Conservation (phyloP, 2,888 invertebrate species). For the Crepidodera aurea region DNA sequence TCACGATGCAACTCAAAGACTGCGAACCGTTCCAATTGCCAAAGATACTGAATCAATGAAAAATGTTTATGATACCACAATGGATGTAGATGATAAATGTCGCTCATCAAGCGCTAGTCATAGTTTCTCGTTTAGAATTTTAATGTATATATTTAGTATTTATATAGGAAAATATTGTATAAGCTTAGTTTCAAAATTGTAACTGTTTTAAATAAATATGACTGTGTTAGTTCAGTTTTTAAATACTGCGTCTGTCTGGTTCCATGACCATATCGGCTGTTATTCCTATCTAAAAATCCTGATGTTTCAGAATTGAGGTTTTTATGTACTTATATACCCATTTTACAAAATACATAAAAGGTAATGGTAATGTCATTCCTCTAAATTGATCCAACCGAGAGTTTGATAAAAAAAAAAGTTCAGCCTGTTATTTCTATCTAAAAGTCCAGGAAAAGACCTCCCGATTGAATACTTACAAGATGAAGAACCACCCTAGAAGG, state of each 20-base stretch:
- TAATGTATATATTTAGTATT: background rate
- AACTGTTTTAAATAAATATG: background rate
- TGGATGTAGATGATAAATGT: constrained; percentile 44
- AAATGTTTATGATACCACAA: constrained; percentile 46
- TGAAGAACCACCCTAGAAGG: constrained; percentile 38
- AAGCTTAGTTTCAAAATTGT: background rate
- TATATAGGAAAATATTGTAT: background rate
- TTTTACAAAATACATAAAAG: no score
- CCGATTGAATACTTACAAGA: constrained; percentile 24
- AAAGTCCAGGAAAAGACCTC: constrained; percentile 32
- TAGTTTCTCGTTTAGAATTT: background rate
- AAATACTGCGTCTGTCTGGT: no score
- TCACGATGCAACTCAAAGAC: constrained; percentile 64
- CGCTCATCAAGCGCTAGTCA: background rate
- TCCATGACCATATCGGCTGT: no score
- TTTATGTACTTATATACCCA: no score
- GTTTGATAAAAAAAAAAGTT: no score
- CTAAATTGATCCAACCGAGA: no score
- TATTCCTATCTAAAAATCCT: no score
- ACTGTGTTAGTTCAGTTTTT: background rate
- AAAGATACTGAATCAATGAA: constrained; percentile 54
- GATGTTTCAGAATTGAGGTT: no score
- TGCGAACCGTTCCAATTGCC: constrained; percentile 52
- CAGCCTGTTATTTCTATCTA: no score
- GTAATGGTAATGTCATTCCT: no score